Conservation (phyloP, 1,140 invertebrate genomes). For the Medauroidea extradentata region DNA sequence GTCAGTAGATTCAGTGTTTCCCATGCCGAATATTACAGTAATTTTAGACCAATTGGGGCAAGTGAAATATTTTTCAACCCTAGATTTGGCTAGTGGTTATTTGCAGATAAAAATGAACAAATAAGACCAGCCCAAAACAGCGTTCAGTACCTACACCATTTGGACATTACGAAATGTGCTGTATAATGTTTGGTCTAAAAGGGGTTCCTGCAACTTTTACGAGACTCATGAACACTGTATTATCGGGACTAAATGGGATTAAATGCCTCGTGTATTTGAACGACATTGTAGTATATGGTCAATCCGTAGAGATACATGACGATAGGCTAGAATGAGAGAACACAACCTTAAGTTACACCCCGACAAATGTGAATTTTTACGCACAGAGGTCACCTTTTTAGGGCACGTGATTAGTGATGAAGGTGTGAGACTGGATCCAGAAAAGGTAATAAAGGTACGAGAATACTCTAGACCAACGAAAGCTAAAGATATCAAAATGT, state of each 20-base stretch:
- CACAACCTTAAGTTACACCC: conserved; percentile 40
- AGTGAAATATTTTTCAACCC: conserved; percentile 40
- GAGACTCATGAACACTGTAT: conserved; percentile 33
- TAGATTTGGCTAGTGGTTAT: conserved; percentile 50
- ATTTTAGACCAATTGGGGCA: conserved; percentile 41
- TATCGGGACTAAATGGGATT: conserved; percentile 30
- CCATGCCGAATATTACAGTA: conserved; percentile 47
- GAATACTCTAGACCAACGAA: conserved; percentile 22
- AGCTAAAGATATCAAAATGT: conserved; percentile 21
- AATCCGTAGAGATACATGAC: conserved; percentile 33
- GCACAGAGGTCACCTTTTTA: conserved; percentile 25
- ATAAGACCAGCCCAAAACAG: conserved; percentile 43
- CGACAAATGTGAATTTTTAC: conserved; percentile 39
- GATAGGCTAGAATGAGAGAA: conserved; percentile 30
- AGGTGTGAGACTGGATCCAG: conserved; percentile 21
- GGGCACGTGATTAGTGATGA: conserved; percentile 24
- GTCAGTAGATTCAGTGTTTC: conserved; percentile 32
- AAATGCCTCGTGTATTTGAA: conserved; percentile 42
- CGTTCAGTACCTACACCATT: conserved; percentile 37
- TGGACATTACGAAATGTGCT: conserved; percentile 33
- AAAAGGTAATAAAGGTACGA: conserved; percentile 19
- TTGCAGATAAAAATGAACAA: conserved; percentile 45
- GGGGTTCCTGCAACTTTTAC: conserved; percentile 30
- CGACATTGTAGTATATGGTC: conserved; percentile 39
- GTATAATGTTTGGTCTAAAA: conserved; percentile 32